phyloP scores from a whole-genome alignment of 2,113 vertebrate species.

The Copsychus sechellarum region DNA sequence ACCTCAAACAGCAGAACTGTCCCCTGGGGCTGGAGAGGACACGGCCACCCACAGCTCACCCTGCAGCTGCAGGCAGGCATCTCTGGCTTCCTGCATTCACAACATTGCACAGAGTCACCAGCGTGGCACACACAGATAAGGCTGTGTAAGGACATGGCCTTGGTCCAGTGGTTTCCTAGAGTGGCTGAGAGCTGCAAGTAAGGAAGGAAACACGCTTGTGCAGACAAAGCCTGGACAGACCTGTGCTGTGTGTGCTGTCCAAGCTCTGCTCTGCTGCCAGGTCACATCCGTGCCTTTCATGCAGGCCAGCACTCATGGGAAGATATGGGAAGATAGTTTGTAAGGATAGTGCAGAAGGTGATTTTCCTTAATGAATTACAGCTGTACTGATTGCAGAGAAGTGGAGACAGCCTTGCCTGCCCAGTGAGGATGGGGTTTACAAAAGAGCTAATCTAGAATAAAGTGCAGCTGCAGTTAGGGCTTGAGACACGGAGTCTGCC shows the following conservation, averaged over 20 bases:
- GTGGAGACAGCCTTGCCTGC: no score
- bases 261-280: not conserved
- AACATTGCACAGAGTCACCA: not conserved
- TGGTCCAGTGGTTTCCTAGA: not conserved
- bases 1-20: not conserved
- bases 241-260: not conserved
- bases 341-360: no score
- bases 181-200: not conserved
- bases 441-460: no score
- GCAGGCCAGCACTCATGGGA: not conserved
- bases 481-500: no score
- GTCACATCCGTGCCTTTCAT: accelerated
- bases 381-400: no score
- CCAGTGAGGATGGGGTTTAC: no score
- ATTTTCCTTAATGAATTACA: no score
- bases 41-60: not conserved
- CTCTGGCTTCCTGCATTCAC: not conserved
- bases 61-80: not conserved
- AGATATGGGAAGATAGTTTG: no score
- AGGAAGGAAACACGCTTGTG: not conserved
- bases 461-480: no score
- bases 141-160: not conserved
- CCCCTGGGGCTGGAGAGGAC: not conserved
- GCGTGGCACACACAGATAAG: not conserved
- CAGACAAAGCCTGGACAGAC: not conserved